Evolutionary conservation across 2,888 invertebrate genomes (phyloP), one percentile per base, ranked within the genome.

Genomic region (Ophion ellenae): DNA sequence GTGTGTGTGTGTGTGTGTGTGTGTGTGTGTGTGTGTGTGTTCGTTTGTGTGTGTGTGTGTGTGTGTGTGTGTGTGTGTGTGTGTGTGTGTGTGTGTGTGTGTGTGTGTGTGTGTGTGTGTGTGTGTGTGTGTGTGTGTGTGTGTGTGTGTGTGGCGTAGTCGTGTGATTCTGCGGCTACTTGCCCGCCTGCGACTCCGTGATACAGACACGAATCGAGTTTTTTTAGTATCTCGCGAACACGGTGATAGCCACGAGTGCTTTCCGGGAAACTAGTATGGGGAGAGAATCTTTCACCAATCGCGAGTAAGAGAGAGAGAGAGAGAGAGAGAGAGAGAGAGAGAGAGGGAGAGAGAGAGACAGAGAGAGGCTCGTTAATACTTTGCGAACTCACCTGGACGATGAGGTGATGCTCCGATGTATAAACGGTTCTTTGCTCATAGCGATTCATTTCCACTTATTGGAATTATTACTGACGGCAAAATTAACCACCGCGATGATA

Each of bases 191-290:
- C 75, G 78, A 79, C 83, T 85, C 61, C 59, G 17, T 20, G 76
- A 83, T 87, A 83, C 81, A 74, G 45, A 79, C 69, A 64, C 78
- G 78, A 87, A 81, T 84, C 86, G 81, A 86, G 86, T 86, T 86
- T 86, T 83, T 85, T 84, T 81, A 70, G 74, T 78, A 84, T 81
- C 83, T 61, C 78, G 66, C 81, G 75, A 77, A 83, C 81, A 81
- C 81, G 83, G 81, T 67, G 86, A 83, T 74, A 32, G 83, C 63
- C 69, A 66, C 74, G 45, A 79, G 69, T 71, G 66, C 81, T 88
- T 88, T 88, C 87, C 87, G 84, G 82, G 88, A 87, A 88, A 87
- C 86, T 81, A 66, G 85, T 82, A 85, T 70, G 70, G 61, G 53
- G 81, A 76, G 53, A 53, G 76, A 86, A 85, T 87, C 82, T 70